Percentiles rank a stretch among this genome's conserved stretches.
These are phyloP conservation scores for Phalacrocorax aristotelis DNA, from an alignment of 2,113 vertebrate species.

Conservation along the genomic window DNA sequence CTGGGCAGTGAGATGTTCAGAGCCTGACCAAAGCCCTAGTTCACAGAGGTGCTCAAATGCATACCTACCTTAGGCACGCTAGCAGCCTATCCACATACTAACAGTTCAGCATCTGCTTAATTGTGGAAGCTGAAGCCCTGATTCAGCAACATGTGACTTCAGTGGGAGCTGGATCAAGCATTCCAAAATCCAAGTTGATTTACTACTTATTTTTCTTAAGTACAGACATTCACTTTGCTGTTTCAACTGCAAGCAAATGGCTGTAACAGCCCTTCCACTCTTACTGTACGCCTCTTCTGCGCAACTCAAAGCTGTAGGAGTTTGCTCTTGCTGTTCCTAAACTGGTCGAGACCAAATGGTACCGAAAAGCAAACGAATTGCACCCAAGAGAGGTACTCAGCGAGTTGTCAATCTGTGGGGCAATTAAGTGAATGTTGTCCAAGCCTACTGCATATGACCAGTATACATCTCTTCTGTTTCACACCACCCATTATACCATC, in stretches of 20 bases:
- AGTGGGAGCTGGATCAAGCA: conserved; percentile 30
- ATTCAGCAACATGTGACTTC: conserved; percentile 42
- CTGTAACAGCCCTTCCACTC: background rate
- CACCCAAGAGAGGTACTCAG: background rate
- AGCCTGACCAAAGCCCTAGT: background rate
- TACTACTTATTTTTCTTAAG: conserved; percentile 11
- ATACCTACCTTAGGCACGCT: background rate
- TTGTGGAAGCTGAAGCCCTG: conserved; percentile 7
- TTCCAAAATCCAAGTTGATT: conserved; percentile 36
- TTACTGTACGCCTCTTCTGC: background rate
- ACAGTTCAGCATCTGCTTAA: conserved; percentile 2
- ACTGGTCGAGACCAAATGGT: background rate
- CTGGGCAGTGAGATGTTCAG: background rate
- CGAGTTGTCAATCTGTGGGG: background rate
- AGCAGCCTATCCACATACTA: background rate
- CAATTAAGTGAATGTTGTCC: background rate
- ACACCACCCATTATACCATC: background rate
- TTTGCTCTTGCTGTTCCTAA: background rate
- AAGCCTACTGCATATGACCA: background rate
- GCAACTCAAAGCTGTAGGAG: background rate
- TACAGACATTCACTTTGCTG: background rate
- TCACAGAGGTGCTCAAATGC: background rate
- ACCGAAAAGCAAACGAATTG: background rate
- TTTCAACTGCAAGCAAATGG: background rate
- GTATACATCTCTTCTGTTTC: background rate